Conservation (phyloP, 2,113 vertebrate genomes). For the Oceanites oceanicus region DNA sequence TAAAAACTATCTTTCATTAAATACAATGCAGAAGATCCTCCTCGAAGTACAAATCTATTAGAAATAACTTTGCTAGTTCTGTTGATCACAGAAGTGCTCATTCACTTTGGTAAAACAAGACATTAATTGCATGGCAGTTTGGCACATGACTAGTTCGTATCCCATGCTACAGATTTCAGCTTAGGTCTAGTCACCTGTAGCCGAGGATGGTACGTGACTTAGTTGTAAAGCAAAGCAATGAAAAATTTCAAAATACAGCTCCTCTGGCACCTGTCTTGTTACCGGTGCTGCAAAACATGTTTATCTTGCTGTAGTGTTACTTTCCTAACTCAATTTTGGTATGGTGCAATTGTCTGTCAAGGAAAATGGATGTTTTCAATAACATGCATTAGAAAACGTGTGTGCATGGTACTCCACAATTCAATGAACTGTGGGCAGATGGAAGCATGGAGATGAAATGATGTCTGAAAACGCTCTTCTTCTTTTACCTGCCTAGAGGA, state of each 20-base stretch:
- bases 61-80: neutral
- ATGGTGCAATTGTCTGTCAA: neutral
- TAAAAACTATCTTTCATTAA: neutral
- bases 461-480: neutral
- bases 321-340: neutral
- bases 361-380: constrained; percentile 57
- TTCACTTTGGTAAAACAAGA: neutral
- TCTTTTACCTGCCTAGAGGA: neutral
- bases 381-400: neutral
- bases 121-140: neutral
- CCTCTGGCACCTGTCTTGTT: neutral
- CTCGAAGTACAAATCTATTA: neutral
- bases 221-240: neutral
- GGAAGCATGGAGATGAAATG: neutral
- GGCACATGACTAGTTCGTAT: neutral
- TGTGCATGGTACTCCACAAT: neutral
- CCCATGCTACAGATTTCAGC: neutral
- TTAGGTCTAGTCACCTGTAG: neutral
- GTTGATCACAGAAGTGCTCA: neutral
- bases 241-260: neutral
- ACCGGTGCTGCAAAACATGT: neutral
- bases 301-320: neutral
- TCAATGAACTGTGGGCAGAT: neutral
- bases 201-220: neutral
- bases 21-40: neutral